These are phyloP conservation scores for Sinopyrophorus schimmeli DNA, from an alignment of 2,888 invertebrate genomes.

Conservation along the genomic window DNA sequence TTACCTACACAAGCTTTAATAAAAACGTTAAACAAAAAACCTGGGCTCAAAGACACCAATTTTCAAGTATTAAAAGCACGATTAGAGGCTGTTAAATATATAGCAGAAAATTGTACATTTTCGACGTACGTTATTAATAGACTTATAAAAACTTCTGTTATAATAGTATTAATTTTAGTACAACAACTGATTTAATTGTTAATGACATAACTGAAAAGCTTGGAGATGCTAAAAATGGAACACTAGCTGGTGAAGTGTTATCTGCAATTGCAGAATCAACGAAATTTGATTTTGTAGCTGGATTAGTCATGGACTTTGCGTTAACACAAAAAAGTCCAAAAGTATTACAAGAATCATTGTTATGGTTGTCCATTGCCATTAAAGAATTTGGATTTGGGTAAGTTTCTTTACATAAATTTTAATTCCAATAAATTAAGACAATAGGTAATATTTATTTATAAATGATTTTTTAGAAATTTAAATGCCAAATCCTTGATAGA, in stretches of 20 bases:
- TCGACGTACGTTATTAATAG: slow-evolving; percentile 60
- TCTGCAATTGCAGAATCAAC: slow-evolving; percentile 78
- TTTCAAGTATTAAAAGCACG: slow-evolving; percentile 87
- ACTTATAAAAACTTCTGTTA: not conserved
- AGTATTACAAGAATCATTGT: slow-evolving; percentile 82
- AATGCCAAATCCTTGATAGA: slow-evolving; percentile 76
- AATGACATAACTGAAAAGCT: slow-evolving; percentile 83
- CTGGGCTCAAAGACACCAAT: slow-evolving; percentile 87
- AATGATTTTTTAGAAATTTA: slow-evolving; percentile 52
- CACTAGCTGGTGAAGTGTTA: slow-evolving; percentile 70
- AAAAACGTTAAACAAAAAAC: slow-evolving; percentile 76
- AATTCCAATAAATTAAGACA: not conserved
- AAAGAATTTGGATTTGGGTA: slow-evolving; percentile 86
- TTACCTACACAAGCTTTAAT: slow-evolving; percentile 76
- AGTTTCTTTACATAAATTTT: slow-evolving; percentile 49
- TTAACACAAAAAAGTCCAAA: slow-evolving; percentile 89
- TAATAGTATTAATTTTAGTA: slow-evolving; percentile 55
- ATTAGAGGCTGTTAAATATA: slow-evolving; percentile 75
- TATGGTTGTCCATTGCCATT: slow-evolving; percentile 78
- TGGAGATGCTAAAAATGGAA: slow-evolving; percentile 79
- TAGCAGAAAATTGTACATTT: slow-evolving; percentile 76
- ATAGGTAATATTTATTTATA: not conserved
- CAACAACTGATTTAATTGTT: slow-evolving; percentile 73
- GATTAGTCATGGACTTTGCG: slow-evolving; percentile 72
- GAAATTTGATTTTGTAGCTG: slow-evolving; percentile 73